Evolutionary conservation across 2,113 vertebrate genomes (phyloP), one percentile per base, ranked within the genome.

Genomic region (Haliaeetus leucogaster): DNA sequence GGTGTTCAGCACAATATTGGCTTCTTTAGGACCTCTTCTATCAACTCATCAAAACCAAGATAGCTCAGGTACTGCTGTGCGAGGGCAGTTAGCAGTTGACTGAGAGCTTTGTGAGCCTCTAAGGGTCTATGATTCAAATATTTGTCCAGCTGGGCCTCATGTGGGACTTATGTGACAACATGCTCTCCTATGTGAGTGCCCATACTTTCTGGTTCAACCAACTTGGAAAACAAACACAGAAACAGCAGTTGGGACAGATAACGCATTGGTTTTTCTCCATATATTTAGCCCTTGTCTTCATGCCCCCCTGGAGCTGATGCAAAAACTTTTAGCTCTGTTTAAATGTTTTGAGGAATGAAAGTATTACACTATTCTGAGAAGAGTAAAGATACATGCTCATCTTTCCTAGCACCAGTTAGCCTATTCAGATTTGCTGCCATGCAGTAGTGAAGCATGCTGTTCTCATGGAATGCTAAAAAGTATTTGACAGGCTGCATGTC

Each of bases 101-200:
- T 52, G 55, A 91, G 43, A 82, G 13, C 27, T 71, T 73, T 91
- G 83, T 71, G 50, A 82, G 32, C 16, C 32, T 91, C 29, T 63
- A 38, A 86, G 42, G 18, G 27, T 67, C 32, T 88, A 27, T 61
- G 10, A 61, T 52, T 53, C 67, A 90, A 96, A 82, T 93, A 87
- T 92, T 90, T 92, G 27, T 84, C 83, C 81, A 92, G 66, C 89
- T 91, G 91, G 56, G 43, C 82, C 66, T 79, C n/a, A 34, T 30
- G 20, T 67, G 47, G 47, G 61, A 79, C 15, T 47, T 84, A 2
- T 25, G 45, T 55, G 80, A 83, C 85, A 81, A 74, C 52, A 84
- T 2, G 5, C 12, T 73, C 29, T 88, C 38, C 22, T 56, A 0
- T 50, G 55, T 85, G 70, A 3, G 0, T 34, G 14, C 22, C 53